Evolutionary conservation across 2,888 invertebrate genomes (phyloP), one percentile per base, ranked within the genome.

Genomic region (Campaea margaritaria): DNA sequence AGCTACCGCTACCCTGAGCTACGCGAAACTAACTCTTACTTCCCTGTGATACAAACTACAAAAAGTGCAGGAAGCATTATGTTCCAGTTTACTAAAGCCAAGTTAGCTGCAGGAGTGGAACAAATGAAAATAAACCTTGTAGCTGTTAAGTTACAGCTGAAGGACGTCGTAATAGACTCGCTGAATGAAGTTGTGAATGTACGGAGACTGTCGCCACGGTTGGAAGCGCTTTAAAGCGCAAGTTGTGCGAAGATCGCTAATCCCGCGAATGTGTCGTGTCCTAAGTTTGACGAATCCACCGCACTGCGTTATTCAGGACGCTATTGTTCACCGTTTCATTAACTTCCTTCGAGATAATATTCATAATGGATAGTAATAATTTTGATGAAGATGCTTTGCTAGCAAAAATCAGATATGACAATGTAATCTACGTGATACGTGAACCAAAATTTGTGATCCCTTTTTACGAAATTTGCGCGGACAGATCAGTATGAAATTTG

Each of bases 271-370:
- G 51, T 39, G 60, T 49, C 53, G n/a, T n/a, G n/a, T n/a, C n/a
- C 45, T 45, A 54, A 61, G 57, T 64, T 64, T 65, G 65, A 65
- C 63, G 65, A 61, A 61, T 65, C 50, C 49, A 45, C 65, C 63
- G 58, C 61, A 62, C 54, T 45, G 44, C 43, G 43, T 42, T 45
- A 50, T 58, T 7, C 7, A 27, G 27, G 62, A 45, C 56, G 59
- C 51, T 49, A 57, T 31, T 53, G 28, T 51, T 34, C 47, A 50
- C 14, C 21, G 36, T 7, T 12, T 9, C 10, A 31, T 9, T 31
- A 9, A 31, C 31, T 31, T 31, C 8, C 31, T 31, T 31, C 31
- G 10, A 31, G 31, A 31, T 31, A 31, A 7, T 31, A 7, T 27
- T 27, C 4, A 27, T 5, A 7, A 2, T 5, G 27, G 2, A 27